Percentiles rank a stretch among this genome's conserved stretches.
Evolutionary conservation across 2,888 invertebrate species (phyloP).

Genomic region (Cataglyphis livida): DNA sequence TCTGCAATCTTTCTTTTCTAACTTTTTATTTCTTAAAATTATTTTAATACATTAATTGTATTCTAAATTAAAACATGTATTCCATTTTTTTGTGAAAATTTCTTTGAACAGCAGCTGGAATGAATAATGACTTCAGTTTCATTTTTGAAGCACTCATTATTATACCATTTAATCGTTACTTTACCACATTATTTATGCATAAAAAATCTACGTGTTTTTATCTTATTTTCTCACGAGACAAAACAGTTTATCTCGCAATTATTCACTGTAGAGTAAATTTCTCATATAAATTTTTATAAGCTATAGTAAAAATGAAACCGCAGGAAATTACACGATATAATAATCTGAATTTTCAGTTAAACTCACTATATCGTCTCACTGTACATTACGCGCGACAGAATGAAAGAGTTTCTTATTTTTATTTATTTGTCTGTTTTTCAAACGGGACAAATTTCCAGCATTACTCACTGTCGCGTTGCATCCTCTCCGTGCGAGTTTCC

Average conservation of each 20-base stretch:
- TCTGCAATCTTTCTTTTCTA: neutral
- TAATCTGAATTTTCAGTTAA: neutral
- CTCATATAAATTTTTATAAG: neutral
- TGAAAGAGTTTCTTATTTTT: neutral
- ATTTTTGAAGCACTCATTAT: constrained; percentile 34
- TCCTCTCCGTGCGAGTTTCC: neutral
- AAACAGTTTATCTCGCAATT: neutral
- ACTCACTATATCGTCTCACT: neutral
- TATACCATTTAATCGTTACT: constrained; percentile 8
- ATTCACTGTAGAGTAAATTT: neutral
- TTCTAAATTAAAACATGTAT: neutral
- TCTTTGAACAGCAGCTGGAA: neutral
- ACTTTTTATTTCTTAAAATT: neutral
- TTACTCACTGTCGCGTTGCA: constrained; percentile 2
- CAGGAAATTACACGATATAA: neutral
- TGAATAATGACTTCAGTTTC: constrained; percentile 42
- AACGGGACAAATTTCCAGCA: constrained; percentile 13
- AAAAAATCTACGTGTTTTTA: neutral
- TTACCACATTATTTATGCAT: constrained; percentile 15
- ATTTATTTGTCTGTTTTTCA: neutral
- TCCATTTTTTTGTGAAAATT: neutral
- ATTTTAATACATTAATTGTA: neutral
- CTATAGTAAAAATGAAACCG: neutral
- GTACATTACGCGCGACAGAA: neutral
- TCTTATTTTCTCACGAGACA: neutral